A percentile compares a stretch with the other conserved stretches of the same genome.
Evolutionary conservation across 2,888 invertebrate genomes (phyloP).

Genomic region (Rotaria socialis): DNA sequence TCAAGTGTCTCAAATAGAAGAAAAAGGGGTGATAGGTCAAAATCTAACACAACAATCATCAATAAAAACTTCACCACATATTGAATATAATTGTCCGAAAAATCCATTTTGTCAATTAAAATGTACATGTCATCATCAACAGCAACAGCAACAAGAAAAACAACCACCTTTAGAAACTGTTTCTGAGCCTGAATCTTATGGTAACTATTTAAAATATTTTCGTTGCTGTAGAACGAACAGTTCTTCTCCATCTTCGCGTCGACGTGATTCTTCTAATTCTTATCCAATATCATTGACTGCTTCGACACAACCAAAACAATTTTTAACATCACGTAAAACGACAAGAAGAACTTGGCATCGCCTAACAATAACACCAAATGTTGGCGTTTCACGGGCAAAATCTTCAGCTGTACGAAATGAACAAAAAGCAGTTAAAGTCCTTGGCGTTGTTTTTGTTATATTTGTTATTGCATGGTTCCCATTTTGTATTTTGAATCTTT

Average conservation of each 20-base stretch:
- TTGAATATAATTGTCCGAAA: constrained; percentile 32
- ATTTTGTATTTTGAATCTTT: constrained; percentile 89
- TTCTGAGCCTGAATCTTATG: background rate
- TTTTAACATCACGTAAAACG: background rate
- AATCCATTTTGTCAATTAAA: constrained; percentile 33
- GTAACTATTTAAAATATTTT: background rate
- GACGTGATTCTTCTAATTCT: background rate
- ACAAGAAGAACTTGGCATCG: background rate
- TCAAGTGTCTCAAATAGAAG: background rate
- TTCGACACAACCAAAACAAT: background rate
- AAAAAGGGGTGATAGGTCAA: background rate
- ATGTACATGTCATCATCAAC: constrained; percentile 11
- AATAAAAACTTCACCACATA: constrained; percentile 37
- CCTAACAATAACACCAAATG: background rate
- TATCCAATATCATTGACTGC: no score
- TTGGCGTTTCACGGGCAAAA: background rate
- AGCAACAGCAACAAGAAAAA: background rate
- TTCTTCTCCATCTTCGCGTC: background rate
- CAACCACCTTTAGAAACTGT: background rate
- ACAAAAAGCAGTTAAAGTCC: constrained; percentile 90
- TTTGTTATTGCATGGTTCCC: constrained; percentile 93
- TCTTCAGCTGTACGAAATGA: constrained; percentile 70
- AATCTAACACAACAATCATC: background rate
- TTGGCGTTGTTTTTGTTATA: constrained; percentile 87
- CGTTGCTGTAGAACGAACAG: background rate